These are phyloP conservation scores for Elachura formosa DNA, from an alignment of 2,113 vertebrate genomes.

Conservation along the genomic window DNA sequence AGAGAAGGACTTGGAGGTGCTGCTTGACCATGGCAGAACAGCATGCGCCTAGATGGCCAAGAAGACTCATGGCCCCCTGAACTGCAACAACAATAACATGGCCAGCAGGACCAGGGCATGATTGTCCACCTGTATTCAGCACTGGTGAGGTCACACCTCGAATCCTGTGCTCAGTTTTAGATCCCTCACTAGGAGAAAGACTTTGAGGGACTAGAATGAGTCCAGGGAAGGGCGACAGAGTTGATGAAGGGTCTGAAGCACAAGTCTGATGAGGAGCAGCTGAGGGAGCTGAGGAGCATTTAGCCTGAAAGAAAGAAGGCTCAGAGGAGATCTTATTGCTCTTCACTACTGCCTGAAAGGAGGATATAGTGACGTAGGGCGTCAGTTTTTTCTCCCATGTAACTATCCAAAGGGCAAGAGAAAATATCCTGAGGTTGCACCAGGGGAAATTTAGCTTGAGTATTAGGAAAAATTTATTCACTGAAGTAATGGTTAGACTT, in stretches of 20 bases:
- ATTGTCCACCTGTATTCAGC: too few relatives aligned
- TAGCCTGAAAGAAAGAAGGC: not conserved
- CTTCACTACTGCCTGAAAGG: not conserved
- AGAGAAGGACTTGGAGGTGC: not conserved
- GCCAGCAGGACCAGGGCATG: not conserved
- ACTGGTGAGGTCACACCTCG: not conserved
- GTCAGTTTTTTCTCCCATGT: not conserved
- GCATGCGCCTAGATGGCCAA: not conserved
- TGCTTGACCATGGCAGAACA: not conserved
- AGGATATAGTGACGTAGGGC: not conserved
- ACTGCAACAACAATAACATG: fast-evolving
- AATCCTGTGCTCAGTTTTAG: not conserved
- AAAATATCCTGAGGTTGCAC: not conserved
- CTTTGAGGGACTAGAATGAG: fast-evolving
- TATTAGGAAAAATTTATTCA: not conserved
- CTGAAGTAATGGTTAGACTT: not conserved
- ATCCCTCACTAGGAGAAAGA: not conserved
- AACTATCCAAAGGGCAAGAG: not conserved
- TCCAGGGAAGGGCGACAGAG: not conserved
- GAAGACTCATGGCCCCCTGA: not conserved
- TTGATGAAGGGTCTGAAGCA: not conserved
- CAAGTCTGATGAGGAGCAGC: not conserved
- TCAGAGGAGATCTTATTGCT: not conserved
- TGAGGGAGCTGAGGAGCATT: not conserved
- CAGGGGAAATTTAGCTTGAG: not conserved